Percentiles rank a stretch among this genome's conserved stretches.
Evolutionary conservation across 2,113 vertebrate species (phyloP).

Genomic region (Salvelinus sp.): DNA sequence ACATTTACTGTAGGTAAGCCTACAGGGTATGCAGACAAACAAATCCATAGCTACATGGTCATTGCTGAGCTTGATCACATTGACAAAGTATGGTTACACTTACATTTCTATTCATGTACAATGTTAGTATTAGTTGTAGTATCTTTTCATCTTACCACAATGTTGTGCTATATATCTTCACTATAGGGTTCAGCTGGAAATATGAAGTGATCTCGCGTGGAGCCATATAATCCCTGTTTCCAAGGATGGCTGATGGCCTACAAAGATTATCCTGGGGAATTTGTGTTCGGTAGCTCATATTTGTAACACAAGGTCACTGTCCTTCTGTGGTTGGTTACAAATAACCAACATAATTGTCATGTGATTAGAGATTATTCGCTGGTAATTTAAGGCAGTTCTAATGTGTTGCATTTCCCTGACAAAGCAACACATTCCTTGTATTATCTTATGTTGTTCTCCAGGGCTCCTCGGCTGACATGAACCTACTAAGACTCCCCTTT

Average conservation of each 20-base stretch:
- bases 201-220: neutral
- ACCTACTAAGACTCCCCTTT: constrained; percentile 74
- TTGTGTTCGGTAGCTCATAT: constrained; percentile 64
- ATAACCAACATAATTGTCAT: constrained; percentile 73
- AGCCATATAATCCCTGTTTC: constrained; percentile 35
- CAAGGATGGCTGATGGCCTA: constrained; percentile 65
- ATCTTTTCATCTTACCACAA: neutral
- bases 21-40: neutral
- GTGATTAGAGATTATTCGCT: constrained; percentile 68
- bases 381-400: constrained; percentile 70
- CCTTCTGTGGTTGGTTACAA: constrained; percentile 67
- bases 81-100: neutral
- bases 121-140: neutral
- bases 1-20: constrained; percentile 8
- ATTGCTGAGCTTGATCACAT: neutral
- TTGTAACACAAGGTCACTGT: constrained; percentile 68
- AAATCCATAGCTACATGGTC: neutral
- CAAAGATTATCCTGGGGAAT: constrained; percentile 58
- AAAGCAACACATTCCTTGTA: constrained; percentile 67
- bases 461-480: constrained; percentile 71
- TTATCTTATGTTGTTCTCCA: constrained; percentile 59
- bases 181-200: neutral
- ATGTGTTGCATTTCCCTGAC: constrained; percentile 61
- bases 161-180: neutral
- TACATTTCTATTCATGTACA: neutral